Percentiles rank a stretch among this genome's conserved stretches.
These are phyloP conservation scores for Vidua macroura DNA, from an alignment of 2,113 vertebrate genomes.

Conservation along the genomic window DNA sequence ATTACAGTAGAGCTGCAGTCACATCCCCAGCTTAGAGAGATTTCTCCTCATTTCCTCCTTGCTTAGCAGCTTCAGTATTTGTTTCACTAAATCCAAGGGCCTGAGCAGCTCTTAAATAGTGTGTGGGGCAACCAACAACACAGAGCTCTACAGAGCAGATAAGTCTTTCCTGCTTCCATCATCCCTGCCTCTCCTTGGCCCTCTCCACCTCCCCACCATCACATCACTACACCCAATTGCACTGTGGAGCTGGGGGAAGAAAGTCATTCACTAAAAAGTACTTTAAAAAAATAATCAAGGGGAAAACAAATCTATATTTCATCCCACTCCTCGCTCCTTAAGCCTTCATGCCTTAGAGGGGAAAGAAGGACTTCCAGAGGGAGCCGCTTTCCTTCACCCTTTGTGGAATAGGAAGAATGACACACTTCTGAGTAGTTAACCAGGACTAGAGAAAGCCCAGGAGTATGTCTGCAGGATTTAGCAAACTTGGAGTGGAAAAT, in stretches of 20 bases:
- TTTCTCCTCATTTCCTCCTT: constrained; percentile 40
- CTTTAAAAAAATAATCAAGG: neutral
- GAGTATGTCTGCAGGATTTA: neutral
- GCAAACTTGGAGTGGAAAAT: neutral
- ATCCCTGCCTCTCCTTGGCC: neutral
- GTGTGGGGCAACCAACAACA: neutral
- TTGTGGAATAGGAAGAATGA: neutral
- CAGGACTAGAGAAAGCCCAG: neutral
- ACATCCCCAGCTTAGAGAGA: constrained; percentile 35
- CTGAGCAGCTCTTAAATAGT: constrained; percentile 1
- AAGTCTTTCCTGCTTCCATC: neutral
- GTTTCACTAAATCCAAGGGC: constrained; percentile 11
- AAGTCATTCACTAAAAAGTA: neutral
- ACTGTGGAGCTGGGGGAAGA: neutral
- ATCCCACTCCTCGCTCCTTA: neutral
- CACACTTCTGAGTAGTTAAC: neutral
- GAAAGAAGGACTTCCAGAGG: neutral
- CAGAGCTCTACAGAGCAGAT: neutral
- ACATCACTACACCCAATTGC: neutral
- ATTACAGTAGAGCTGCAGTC: constrained; percentile 39
- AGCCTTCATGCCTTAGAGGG: neutral
- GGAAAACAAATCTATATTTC: neutral
- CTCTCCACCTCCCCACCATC: neutral
- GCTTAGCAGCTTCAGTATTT: constrained; percentile 43
- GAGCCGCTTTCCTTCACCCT: neutral